A percentile compares a stretch with the other conserved stretches of the same genome.
Evolutionary conservation across 2,113 vertebrate species (phyloP).

Genomic region (Percopsis transmontana): DNA sequence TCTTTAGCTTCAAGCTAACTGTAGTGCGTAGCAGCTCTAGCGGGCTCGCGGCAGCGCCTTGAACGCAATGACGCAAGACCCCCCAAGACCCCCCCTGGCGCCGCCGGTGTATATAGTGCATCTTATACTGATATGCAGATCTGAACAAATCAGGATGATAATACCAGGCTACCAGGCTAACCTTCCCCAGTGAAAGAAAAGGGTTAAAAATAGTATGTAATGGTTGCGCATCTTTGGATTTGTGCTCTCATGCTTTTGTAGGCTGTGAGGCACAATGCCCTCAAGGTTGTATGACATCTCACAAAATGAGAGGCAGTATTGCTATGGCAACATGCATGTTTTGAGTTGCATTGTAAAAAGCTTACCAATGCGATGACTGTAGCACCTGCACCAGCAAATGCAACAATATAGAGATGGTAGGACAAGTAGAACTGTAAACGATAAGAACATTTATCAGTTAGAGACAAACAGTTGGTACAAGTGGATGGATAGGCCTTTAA

Average conservation of each 20-base stretch:
- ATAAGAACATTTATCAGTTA: neutral
- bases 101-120: too few species aligned
- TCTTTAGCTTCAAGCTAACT: too few species aligned
- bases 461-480: neutral
- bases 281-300: slow-evolving; percentile 10
- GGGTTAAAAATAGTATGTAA: neutral
- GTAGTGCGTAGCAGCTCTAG: too few species aligned
- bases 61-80: too few species aligned
- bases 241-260: slow-evolving; percentile 11
- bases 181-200: too few species aligned
- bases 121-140: too few species aligned
- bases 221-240: neutral
- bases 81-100: too few species aligned
- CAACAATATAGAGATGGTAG: slow-evolving; percentile 97
- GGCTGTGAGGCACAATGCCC: slow-evolving; percentile 30
- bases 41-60: too few species aligned
- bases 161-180: too few species aligned
- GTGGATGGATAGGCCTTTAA: neutral
- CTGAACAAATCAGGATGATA: too few species aligned
- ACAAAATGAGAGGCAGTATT: slow-evolving; percentile 58
- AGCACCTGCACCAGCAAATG: slow-evolving; percentile 94
- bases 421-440: slow-evolving; percentile 93
- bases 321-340: slow-evolving; percentile 58
- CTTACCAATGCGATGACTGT: slow-evolving; percentile 97
- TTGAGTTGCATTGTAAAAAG: slow-evolving; percentile 22